Percentiles rank a stretch among this genome's conserved stretches.
phyloP scores from a whole-genome alignment of 2,113 vertebrate species.

The Xenopus tropicalis region UCB_Xtro_10.0 CM004447.2:84383001-84383500 shows the following conservation, averaged over 20 bases:
- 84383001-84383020: no score
- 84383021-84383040: no score
- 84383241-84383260: constrained; percentile 63
- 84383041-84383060: no score
- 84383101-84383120: no score
- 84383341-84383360: constrained; percentile 70
- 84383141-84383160: no score
- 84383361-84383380: constrained; percentile 64
- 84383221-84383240: constrained; percentile 28
- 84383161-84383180: no score
- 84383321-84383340: constrained; percentile 79
- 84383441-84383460: constrained; percentile 77
- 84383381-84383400: constrained; percentile 75
- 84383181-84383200: not conserved
- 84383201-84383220: not conserved
- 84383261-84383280: constrained; percentile 64
- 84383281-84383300: constrained; percentile 62
- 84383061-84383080: no score
- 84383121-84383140: no score
- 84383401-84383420: constrained; percentile 80
- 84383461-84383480: constrained; percentile 66
- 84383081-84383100: no score
- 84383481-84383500: constrained; percentile 66
- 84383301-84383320: constrained; percentile 66
- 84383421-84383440: constrained; percentile 77